A percentile compares a stretch with the other conserved stretches of the same genome.
phyloP scores from a whole-genome alignment of 2,113 vertebrate genomes.

The Cisticola juncidis region DNA sequence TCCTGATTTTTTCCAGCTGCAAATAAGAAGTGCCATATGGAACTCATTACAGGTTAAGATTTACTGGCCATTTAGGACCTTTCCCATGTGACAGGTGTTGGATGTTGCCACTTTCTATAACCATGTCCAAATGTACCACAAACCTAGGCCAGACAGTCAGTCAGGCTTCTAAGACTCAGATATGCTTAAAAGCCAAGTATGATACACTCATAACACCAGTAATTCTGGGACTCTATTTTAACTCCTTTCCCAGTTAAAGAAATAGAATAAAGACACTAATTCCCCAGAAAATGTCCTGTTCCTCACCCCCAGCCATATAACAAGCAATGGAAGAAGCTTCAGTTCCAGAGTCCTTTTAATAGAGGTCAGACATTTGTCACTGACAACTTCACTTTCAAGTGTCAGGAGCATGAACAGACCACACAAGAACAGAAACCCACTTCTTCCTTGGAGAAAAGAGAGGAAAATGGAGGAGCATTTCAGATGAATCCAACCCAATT shows the following conservation, averaged over 20 bases:
- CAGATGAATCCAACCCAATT: not conserved
- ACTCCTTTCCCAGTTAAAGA: not conserved
- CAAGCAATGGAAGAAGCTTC: not conserved
- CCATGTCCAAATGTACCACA: constrained; percentile 31
- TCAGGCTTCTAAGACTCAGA: not conserved
- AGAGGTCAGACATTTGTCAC: not conserved
- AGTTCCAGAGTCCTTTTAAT: not conserved
- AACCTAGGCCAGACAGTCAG: not conserved
- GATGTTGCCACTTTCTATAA: constrained; percentile 45
- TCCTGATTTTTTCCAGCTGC: constrained; percentile 71
- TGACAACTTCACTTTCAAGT: not conserved
- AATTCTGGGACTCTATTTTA: not conserved
- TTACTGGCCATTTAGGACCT: constrained; percentile 43
- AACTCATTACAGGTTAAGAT: constrained; percentile 55
- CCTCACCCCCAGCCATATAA: not conserved
- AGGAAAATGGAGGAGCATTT: not conserved
- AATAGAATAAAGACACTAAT: not conserved
- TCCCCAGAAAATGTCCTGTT: not conserved
- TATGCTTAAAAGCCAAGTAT: not conserved
- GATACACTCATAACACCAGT: not conserved
- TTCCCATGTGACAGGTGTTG: constrained; percentile 37
- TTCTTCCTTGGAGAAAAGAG: not conserved
- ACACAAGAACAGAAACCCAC: constrained; percentile 8
- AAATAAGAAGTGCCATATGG: constrained; percentile 54
- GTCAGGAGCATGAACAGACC: not conserved